A percentile compares a stretch with the other conserved stretches of the same genome.
These are phyloP conservation scores for Eclectus roratus DNA, from an alignment of 2,113 vertebrate genomes.

Conservation along the genomic window DNA sequence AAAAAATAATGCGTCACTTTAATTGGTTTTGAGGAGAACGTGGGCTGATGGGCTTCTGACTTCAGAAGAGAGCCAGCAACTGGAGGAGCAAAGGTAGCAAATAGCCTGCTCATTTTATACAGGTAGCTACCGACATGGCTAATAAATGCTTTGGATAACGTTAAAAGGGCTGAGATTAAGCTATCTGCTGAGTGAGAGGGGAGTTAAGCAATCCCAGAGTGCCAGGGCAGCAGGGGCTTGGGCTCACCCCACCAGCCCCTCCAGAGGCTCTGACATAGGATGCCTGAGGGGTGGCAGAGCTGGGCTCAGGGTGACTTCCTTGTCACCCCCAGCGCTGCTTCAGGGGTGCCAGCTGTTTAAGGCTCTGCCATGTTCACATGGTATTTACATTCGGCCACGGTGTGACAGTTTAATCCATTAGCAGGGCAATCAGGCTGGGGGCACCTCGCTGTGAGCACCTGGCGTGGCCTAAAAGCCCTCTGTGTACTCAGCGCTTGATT, in stretches of 20 bases:
- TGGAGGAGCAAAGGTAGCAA: background rate
- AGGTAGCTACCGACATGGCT: background rate
- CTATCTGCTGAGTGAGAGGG: background rate
- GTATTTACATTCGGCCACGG: fast-evolving
- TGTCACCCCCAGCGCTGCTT: background rate
- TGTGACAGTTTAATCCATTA: background rate
- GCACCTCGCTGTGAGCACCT: background rate
- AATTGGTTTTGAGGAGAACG: background rate
- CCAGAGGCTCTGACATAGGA: background rate
- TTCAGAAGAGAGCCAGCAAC: background rate
- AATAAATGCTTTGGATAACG: fast-evolving
- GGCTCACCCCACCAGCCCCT: background rate
- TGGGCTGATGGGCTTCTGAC: background rate
- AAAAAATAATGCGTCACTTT: background rate
- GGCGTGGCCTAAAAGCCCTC: slow-evolving; percentile 14
- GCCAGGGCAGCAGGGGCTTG: background rate
- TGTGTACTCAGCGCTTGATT: slow-evolving; percentile 5
- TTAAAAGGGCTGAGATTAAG: background rate
- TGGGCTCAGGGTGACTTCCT: background rate
- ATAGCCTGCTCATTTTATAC: background rate
- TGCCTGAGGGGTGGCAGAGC: background rate
- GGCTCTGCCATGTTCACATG: background rate
- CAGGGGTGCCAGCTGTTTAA: background rate
- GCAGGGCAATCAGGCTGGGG: background rate
- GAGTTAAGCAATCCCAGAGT: background rate